These are phyloP conservation scores for Trypoxylus dichotomus DNA, from an alignment of 1,140 invertebrate species.

Conservation along the genomic window DNA sequence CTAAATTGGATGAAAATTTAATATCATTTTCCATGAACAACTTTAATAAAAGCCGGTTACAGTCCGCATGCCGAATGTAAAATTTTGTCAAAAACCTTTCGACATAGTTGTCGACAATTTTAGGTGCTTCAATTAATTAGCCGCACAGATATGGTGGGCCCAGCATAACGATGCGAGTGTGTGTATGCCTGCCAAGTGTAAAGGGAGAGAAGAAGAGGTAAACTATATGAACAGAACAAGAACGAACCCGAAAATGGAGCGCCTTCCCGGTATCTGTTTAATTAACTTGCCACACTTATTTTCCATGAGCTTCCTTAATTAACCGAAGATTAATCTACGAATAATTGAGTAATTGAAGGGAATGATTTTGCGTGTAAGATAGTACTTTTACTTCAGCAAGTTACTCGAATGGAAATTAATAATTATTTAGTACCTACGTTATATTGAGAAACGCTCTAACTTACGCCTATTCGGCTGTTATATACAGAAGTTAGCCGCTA, in stretches of 20 bases:
- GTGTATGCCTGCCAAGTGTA: not conserved
- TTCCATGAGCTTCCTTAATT: slow-evolving; percentile 25
- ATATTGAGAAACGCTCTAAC: not conserved
- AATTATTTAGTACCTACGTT: not conserved
- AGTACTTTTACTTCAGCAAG: not conserved
- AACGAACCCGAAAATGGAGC: not conserved
- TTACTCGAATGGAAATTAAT: not conserved
- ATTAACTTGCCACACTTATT: slow-evolving; percentile 24
- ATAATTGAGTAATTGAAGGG: slow-evolving; percentile 21
- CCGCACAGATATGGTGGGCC: not conserved
- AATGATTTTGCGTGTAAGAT: slow-evolving; percentile 4
- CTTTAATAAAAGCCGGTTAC: not conserved
- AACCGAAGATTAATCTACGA: slow-evolving; percentile 21
- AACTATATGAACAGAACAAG: not conserved
- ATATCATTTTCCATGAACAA: not conserved
- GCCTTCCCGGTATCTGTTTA: slow-evolving; percentile 12
- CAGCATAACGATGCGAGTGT: not conserved
- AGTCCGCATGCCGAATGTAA: not conserved
- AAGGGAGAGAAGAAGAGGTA: not conserved
- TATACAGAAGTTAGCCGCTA: too few relatives aligned
- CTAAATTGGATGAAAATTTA: slow-evolving; percentile 21
- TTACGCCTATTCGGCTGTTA: too few relatives aligned
- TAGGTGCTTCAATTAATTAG: slow-evolving; percentile 23
- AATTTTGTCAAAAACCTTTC: slow-evolving; percentile 3
- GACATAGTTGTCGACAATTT: slow-evolving; percentile 15